Evolutionary conservation across 2,113 vertebrate species (phyloP).

Genomic region (Cyphomyrus discorhynchus): DNA sequence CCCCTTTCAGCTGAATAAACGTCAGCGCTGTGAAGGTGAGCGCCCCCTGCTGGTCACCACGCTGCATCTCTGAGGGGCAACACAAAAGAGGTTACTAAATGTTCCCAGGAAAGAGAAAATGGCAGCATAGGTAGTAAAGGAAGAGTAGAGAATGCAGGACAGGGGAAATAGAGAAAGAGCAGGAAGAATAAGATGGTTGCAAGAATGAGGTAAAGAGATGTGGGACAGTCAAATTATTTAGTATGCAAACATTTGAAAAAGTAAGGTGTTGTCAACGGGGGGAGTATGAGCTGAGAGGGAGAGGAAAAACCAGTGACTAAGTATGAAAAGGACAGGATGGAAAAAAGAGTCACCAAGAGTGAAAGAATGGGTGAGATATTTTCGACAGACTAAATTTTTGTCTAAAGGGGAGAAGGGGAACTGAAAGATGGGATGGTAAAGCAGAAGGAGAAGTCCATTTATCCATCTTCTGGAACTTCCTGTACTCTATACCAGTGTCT

Average conservation of each 20-base stretch:
- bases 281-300: neutral
- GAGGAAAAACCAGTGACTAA: neutral
- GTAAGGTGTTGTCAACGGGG: neutral
- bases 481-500: neutral
- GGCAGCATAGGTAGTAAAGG: neutral
- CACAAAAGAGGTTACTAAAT: neutral
- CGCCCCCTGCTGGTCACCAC: constrained; percentile 29
- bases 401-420: neutral
- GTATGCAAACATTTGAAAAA: neutral
- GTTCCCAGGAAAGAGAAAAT: neutral
- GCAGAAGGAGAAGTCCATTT: neutral
- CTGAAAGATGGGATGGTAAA: neutral
- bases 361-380: neutral
- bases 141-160: neutral
- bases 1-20: constrained; percentile 89
- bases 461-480: neutral
- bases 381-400: neutral
- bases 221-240: neutral
- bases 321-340: neutral
- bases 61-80: neutral
- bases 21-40: constrained; percentile 91
- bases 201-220: neutral
- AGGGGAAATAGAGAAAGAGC: neutral
- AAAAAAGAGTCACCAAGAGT: neutral
- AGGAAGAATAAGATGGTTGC: neutral